These are phyloP conservation scores for Alosa sapidissima DNA, from an alignment of 2,797 vertebrate species.

Conservation along the genomic window DNA sequence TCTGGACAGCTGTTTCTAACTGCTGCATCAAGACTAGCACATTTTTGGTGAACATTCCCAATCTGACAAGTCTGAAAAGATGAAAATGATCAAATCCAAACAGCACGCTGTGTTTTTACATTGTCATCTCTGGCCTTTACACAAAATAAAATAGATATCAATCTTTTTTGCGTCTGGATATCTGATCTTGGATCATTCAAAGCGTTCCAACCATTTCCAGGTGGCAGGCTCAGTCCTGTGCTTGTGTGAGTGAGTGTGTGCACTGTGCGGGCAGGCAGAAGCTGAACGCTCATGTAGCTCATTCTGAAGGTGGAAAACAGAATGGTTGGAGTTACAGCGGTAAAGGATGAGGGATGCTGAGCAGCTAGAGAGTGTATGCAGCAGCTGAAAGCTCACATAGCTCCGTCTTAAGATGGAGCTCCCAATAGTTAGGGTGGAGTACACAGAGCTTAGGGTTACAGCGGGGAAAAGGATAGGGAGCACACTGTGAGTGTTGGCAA, in stretches of 20 bases:
- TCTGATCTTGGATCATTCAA: constrained; percentile 1
- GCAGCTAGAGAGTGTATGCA: neutral
- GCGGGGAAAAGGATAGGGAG: neutral
- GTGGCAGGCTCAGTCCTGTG: neutral
- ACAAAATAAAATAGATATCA: neutral
- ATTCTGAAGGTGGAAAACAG: neutral
- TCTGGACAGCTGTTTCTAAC: neutral
- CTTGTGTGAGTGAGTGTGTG: neutral
- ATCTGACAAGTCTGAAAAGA: neutral
- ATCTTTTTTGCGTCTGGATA: neutral
- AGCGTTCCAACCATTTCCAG: neutral
- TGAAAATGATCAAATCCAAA: neutral
- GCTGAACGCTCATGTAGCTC: neutral
- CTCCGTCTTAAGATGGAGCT: too few relatives aligned
- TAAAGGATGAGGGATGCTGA: neutral
- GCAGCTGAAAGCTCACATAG: neutral
- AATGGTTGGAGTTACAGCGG: neutral
- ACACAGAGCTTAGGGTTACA: too few relatives aligned
- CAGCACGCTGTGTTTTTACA: neutral
- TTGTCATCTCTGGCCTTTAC: neutral
- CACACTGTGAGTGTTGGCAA: neutral
- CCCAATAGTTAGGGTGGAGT: too few relatives aligned
- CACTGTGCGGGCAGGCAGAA: neutral
- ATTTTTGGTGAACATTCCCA: neutral
- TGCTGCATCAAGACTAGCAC: neutral